Percentiles rank a stretch among this genome's conserved stretches.
These are phyloP conservation scores for Etheostoma nigrum DNA, from an alignment of 2,797 vertebrate genomes.

Conservation along the genomic window DNA sequence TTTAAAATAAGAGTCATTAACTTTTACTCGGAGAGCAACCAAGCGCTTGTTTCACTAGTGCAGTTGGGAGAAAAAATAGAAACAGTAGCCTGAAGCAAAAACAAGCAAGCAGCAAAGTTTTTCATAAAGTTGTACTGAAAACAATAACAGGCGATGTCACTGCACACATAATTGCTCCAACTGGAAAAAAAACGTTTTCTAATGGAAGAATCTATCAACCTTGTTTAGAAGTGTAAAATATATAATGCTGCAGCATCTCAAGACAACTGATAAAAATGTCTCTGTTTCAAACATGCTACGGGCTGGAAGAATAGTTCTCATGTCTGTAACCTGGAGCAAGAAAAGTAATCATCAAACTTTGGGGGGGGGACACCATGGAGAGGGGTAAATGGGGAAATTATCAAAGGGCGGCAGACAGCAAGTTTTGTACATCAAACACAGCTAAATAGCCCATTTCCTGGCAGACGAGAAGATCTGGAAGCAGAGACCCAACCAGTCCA, in stretches of 20 bases:
- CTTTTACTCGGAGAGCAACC: constrained; percentile 56
- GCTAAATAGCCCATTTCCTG: constrained; percentile 27
- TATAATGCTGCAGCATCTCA: constrained; percentile 49
- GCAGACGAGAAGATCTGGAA: constrained; percentile 28
- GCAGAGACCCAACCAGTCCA: constrained; percentile 23
- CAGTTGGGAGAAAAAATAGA: constrained; percentile 44
- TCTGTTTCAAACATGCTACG: constrained; percentile 46
- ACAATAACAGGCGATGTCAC: constrained; percentile 75
- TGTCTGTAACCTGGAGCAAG: constrained; percentile 68
- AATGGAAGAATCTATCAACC: constrained; percentile 67
- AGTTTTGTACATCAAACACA: constrained; percentile 47
- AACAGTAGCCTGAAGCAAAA: constrained; percentile 64
- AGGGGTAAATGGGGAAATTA: constrained; percentile 21
- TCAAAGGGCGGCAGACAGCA: constrained; percentile 40
- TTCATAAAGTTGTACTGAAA: constrained; percentile 69
- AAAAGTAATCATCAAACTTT: constrained; percentile 65
- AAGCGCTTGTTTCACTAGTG: constrained; percentile 55
- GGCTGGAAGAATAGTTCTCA: constrained; percentile 48
- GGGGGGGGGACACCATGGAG: constrained; percentile 12
- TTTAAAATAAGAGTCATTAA: constrained; percentile 71
- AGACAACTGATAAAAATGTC: constrained; percentile 42
- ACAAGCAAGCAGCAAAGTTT: constrained; percentile 65
- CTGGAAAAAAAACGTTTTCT: constrained; percentile 64
- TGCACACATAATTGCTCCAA: constrained; percentile 72
- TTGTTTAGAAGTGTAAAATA: constrained; percentile 65